Conservation (phyloP, 2,888 invertebrate genomes). For the Euspilapteryx auroguttella region DNA sequence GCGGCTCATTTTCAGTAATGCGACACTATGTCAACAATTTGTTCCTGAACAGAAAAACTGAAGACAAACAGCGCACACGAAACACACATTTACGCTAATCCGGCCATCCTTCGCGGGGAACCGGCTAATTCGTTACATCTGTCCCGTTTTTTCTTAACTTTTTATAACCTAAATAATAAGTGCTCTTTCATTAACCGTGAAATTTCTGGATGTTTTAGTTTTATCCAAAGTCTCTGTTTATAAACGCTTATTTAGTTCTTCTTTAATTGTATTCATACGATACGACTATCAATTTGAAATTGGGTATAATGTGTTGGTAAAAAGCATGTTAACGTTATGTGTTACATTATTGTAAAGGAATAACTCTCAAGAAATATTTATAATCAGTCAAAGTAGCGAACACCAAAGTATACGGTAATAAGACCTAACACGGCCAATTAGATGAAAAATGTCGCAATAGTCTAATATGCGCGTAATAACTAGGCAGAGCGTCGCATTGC, state of each 20-base stretch:
- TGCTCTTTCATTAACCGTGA: slow-evolving; percentile 50
- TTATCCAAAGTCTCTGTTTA: slow-evolving; percentile 13
- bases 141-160: slow-evolving; percentile 29
- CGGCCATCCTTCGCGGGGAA: slow-evolving; percentile 31
- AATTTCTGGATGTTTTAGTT: slow-evolving; percentile 17
- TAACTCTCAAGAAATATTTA: too few species aligned
- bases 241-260: too few species aligned
- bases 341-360: too few species aligned
- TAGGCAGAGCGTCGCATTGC: slow-evolving; percentile 36
- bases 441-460: slow-evolving; percentile 6
- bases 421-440: slow-evolving; percentile 4
- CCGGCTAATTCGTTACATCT: slow-evolving; percentile 45
- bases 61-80: slow-evolving; percentile 51
- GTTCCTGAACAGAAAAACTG: slow-evolving; percentile 39
- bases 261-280: too few species aligned
- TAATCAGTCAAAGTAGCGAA: too few species aligned
- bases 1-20: too few species aligned
- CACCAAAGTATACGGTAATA: too few species aligned
- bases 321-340: too few species aligned
- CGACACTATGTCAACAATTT: slow-evolving; percentile 56
- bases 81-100: slow-evolving; percentile 52
- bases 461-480: slow-evolving; percentile 16
- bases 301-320: too few species aligned
- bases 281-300: too few species aligned
- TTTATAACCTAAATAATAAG: slow-evolving; percentile 47